Evolutionary conservation across 2,113 vertebrate genomes (phyloP).

Genomic region (Hippocampus zosterae): DNA sequence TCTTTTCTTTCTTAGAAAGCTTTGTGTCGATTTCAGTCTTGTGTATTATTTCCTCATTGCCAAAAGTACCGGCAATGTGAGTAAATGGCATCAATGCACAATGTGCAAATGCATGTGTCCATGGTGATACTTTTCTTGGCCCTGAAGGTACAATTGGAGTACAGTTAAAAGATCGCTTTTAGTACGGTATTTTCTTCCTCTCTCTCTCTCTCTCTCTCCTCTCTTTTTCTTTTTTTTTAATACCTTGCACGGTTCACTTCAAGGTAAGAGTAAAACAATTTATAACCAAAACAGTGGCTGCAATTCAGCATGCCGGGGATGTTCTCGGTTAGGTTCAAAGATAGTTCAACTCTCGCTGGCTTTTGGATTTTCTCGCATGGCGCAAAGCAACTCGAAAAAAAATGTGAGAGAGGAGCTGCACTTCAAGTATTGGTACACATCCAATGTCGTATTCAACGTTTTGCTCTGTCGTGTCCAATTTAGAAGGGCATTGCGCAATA

Average conservation of each 20-base stretch:
- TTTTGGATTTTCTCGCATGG: conserved; percentile 11
- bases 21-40: neutral
- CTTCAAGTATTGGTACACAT: neutral
- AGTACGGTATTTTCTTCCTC: neutral
- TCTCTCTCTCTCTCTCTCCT: neutral
- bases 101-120: conserved; percentile 24
- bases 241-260: conserved; percentile 25
- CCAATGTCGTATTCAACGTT: neutral
- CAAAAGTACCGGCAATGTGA: conserved; percentile 40
- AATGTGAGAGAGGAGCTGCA: neutral
- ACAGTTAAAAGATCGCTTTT: conserved; percentile 10
- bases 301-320: conserved; percentile 35
- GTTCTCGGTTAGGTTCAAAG: conserved; percentile 46
- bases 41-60: conserved; percentile 17
- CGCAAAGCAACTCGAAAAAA: conserved; percentile 7
- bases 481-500: neutral
- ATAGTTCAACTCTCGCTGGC: conserved; percentile 35
- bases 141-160: conserved; percentile 29
- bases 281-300: conserved; percentile 26
- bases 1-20: no score
- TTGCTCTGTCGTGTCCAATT: neutral
- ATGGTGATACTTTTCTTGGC: neutral
- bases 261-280: conserved; percentile 25
- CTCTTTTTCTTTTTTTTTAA: conserved; percentile 12
- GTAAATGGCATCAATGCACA: conserved; percentile 47